Evolutionary conservation across 2,797 vertebrate species (phyloP).

Genomic region (Pangasius krempfi): DNA sequence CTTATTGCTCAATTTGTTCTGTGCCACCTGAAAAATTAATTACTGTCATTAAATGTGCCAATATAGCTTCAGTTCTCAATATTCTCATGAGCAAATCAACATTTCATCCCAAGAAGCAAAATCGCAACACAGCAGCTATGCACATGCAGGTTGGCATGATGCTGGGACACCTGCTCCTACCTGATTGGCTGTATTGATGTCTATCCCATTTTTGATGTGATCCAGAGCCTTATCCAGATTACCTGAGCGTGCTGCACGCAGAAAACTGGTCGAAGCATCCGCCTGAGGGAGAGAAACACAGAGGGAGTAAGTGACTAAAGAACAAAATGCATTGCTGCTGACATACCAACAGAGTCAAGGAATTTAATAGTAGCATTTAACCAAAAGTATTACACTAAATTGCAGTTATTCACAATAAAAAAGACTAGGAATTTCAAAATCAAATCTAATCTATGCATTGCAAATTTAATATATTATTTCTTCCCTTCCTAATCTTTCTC

Average conservation of each 20-base stretch:
- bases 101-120: conserved; percentile 4
- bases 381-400: background rate
- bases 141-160: conserved; percentile 5
- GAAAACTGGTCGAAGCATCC: conserved; percentile 90
- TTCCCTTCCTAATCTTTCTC: background rate
- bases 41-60: background rate
- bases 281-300: conserved; percentile 75
- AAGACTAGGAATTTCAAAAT: background rate
- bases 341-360: background rate
- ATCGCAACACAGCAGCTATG: background rate
- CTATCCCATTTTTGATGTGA: conserved; percentile 91
- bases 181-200: conserved; percentile 96
- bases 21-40: background rate
- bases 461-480: background rate
- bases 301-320: background rate
- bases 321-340: background rate
- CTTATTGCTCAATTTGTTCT: background rate
- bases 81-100: background rate
- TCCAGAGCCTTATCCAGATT: conserved; percentile 97
- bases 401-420: background rate
- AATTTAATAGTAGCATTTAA: background rate
- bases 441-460: background rate
- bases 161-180: conserved; percentile 67
- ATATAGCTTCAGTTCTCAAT: background rate
- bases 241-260: conserved; percentile 93